A percentile compares a stretch with the other conserved stretches of the same genome.
Evolutionary conservation across 2,113 vertebrate genomes (phyloP).

Genomic region (Gavia stellata): DNA sequence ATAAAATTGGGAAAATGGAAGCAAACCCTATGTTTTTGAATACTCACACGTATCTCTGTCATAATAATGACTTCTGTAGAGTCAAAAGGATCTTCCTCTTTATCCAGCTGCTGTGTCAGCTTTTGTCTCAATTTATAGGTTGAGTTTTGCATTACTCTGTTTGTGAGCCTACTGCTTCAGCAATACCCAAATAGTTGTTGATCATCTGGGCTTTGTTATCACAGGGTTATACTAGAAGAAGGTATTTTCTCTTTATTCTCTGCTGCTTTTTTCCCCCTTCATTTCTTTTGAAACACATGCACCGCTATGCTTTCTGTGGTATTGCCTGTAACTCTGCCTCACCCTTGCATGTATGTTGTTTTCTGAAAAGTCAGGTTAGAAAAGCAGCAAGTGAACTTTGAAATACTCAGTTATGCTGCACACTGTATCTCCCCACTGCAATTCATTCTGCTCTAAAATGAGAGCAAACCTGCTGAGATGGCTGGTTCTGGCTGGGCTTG

Average conservation of each 20-base stretch:
- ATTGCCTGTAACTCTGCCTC: neutral
- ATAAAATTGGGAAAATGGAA: neutral
- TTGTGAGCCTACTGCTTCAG: neutral
- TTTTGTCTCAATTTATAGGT: neutral
- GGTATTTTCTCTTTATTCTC: neutral
- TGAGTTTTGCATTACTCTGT: neutral
- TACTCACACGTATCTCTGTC: neutral
- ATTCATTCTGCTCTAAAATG: neutral
- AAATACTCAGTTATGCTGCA: neutral
- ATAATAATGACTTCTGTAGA: neutral
- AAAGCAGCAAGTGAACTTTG: neutral
- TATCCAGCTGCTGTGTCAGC: neutral
- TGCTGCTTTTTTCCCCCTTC: neutral
- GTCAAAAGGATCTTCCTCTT: neutral
- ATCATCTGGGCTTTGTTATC: neutral
- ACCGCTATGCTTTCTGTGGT: neutral
- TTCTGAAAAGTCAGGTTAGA: neutral
- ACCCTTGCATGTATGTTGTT: neutral
- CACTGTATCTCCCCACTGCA: neutral
- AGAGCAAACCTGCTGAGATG: neutral
- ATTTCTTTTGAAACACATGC: neutral
- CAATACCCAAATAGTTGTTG: neutral
- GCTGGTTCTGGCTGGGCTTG: neutral
- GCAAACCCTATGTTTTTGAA: neutral
- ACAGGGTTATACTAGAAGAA: neutral